Evolutionary conservation across 2,113 vertebrate species (phyloP).

Genomic region (Cochlearius cochlearius): DNA sequence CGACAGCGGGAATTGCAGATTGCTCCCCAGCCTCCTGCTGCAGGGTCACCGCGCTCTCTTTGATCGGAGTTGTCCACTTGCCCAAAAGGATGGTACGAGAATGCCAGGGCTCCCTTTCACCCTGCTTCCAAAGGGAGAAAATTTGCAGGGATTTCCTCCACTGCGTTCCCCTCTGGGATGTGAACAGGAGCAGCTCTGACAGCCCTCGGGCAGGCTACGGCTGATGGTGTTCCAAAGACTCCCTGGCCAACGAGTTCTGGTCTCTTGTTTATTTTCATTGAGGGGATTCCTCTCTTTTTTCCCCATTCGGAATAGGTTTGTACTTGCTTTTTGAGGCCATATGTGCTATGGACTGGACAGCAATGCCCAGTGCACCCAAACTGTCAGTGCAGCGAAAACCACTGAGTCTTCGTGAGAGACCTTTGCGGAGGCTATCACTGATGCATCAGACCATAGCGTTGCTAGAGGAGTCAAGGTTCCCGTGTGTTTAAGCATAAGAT

Average conservation of each 20-base stretch:
- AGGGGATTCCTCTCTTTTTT: not conserved
- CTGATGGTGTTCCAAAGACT: not conserved
- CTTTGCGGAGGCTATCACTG: too few species aligned
- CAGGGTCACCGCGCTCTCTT: not conserved
- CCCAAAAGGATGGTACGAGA: too few species aligned
- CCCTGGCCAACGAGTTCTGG: not conserved
- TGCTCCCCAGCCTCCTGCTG: not conserved
- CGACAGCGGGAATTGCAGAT: not conserved
- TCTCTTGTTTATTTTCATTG: not conserved
- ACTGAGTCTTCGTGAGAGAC: not conserved
- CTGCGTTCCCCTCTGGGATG: not conserved
- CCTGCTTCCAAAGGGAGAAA: not conserved
- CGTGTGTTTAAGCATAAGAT: not conserved
- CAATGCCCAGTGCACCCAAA: not conserved
- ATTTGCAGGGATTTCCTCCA: not conserved
- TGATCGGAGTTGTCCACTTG: not conserved
- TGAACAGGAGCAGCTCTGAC: not conserved
- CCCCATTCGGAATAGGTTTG: not conserved
- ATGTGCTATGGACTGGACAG: not conserved
- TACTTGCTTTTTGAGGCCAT: not conserved
- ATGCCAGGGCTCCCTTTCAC: not conserved
- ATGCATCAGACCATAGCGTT: too few species aligned
- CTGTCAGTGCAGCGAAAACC: not conserved
- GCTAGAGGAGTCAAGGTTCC: not conserved
- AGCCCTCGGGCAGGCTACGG: not conserved